phyloP scores from a whole-genome alignment of 2,888 invertebrate species.

The Sesamia inferens region DNA sequence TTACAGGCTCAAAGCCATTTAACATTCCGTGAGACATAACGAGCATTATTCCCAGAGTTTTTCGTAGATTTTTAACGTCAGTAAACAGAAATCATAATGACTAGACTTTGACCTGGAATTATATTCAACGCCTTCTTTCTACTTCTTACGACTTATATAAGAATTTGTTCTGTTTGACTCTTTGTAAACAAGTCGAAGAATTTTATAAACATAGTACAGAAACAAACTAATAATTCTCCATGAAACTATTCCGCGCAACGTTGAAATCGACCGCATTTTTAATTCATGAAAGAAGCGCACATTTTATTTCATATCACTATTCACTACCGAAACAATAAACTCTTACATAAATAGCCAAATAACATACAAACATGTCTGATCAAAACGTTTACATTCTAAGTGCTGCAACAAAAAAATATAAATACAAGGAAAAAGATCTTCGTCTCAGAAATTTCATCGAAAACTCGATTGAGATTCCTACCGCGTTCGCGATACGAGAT shows the following conservation, averaged over 20 bases:
- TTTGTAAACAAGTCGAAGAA: background rate
- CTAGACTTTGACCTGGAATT: background rate
- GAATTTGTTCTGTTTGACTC: background rate
- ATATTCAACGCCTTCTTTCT: background rate
- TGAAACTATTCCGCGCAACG: conserved; percentile 10
- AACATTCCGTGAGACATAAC: conserved; percentile 19
- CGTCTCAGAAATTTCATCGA: conserved; percentile 74
- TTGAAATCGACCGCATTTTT: conserved; percentile 4
- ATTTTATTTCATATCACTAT: conserved; percentile 26
- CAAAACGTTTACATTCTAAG: conserved; percentile 69
- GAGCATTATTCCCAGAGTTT: conserved; percentile 1
- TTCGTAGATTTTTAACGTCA: background rate
- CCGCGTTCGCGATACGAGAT: conserved; percentile 80
- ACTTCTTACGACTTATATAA: background rate
- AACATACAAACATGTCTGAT: conserved; percentile 56
- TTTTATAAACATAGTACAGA: background rate
- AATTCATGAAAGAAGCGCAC: conserved; percentile 10
- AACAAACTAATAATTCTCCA: background rate
- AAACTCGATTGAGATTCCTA: conserved; percentile 80
- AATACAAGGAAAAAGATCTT: conserved; percentile 67
- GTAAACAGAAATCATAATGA: background rate
- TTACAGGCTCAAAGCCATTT: conserved; percentile 46
- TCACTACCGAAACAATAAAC: conserved; percentile 28
- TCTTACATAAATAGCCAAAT: conserved; percentile 29
- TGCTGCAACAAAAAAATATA: conserved; percentile 64